phyloP scores from a whole-genome alignment of 1,140 invertebrate species.

The Armadillidium nasatum region DNA sequence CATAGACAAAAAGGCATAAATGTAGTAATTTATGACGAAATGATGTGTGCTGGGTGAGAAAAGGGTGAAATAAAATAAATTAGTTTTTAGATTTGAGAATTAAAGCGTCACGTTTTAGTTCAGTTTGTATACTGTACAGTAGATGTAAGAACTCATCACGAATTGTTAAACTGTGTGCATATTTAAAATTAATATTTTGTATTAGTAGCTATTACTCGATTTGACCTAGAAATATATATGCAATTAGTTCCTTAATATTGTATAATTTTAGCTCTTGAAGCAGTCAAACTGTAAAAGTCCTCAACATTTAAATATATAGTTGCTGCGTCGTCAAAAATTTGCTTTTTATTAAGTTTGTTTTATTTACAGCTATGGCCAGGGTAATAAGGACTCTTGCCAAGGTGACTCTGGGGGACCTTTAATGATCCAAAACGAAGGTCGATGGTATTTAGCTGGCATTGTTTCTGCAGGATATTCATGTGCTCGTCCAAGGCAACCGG shows the following conservation, averaged over 20 bases:
- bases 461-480: slow-evolving; percentile 91
- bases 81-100: too few relatives aligned
- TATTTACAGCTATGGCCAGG: slow-evolving; percentile 64
- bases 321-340: background rate
- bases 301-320: too few relatives aligned
- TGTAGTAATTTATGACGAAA: slow-evolving; percentile 90
- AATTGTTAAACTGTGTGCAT: too few relatives aligned
- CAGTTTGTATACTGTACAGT: too few relatives aligned
- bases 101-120: too few relatives aligned
- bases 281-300: too few relatives aligned
- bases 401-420: slow-evolving; percentile 83
- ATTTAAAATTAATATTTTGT: too few relatives aligned
- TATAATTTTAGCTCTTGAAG: too few relatives aligned
- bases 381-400: slow-evolving; percentile 61
- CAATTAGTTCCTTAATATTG: too few relatives aligned
- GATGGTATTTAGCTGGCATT: slow-evolving; percentile 84
- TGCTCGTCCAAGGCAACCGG: slow-evolving; percentile 78
- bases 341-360: background rate
- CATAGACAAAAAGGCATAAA: slow-evolving; percentile 66
- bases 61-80: background rate
- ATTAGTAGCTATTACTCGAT: too few relatives aligned
- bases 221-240: too few relatives aligned
- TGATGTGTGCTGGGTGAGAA: slow-evolving; percentile 81
- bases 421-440: slow-evolving; percentile 75
- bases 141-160: too few relatives aligned